These are phyloP conservation scores for Actenoides hombroni DNA, from an alignment of 2,113 vertebrate genomes.

Conservation along the genomic window DNA sequence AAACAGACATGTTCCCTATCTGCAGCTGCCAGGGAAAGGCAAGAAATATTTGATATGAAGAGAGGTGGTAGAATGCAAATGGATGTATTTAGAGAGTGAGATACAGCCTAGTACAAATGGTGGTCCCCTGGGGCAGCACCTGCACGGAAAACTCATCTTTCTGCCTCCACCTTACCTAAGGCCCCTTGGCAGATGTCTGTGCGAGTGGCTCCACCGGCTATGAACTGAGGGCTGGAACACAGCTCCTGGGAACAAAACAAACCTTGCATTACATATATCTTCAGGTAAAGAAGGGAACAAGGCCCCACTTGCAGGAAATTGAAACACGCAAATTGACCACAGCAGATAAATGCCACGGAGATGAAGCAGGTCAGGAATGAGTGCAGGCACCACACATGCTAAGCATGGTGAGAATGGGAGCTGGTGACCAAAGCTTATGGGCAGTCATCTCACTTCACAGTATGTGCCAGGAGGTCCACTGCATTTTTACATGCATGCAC, in stretches of 20 bases:
- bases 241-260: conserved; percentile 43
- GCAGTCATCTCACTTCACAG: background rate
- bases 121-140: background rate
- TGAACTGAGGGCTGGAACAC: conserved; percentile 48
- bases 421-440: background rate
- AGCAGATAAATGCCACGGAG: background rate
- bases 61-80: background rate
- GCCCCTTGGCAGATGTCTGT: conserved; percentile 61
- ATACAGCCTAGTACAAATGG: background rate
- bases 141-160: background rate
- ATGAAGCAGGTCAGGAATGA: background rate
- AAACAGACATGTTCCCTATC: fast-evolving
- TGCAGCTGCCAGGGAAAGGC: background rate
- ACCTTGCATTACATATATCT: background rate
- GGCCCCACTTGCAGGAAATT: background rate
- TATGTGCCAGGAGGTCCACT: background rate
- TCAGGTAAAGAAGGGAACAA: background rate
- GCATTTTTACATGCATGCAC: background rate
- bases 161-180: conserved; percentile 24
- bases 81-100: background rate
- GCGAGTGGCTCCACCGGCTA: conserved; percentile 21
- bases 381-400: fast-evolving
- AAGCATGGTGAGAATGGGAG: background rate
- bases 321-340: background rate
- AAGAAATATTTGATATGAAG: background rate